Conservation (phyloP, 2,888 invertebrate species). For the Volucella inanis region DNA sequence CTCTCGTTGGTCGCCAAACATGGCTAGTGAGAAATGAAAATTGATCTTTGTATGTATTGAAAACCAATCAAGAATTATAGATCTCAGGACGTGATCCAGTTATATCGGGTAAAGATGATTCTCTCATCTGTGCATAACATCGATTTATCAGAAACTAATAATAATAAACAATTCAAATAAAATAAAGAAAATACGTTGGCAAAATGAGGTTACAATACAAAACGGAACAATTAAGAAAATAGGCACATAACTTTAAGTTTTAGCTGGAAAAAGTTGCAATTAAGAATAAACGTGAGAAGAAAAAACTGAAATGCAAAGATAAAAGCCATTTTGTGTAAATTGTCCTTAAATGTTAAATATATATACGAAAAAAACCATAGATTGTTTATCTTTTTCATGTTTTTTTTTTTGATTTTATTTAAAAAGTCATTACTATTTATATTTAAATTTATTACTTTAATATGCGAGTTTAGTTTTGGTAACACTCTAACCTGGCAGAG, state of each 20-base stretch:
- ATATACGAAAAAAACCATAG: constrained; percentile 29
- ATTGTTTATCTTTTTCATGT: too few species aligned
- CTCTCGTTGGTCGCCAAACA: constrained; percentile 35
- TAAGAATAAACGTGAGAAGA: background rate
- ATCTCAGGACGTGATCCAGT: constrained; percentile 27
- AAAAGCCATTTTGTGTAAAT: constrained; percentile 60
- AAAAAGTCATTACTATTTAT: too few species aligned
- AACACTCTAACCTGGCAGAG: too few species aligned
- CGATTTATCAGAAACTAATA: constrained; percentile 12
- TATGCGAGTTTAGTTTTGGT: too few species aligned
- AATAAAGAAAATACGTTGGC: background rate
- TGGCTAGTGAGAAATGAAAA: background rate
- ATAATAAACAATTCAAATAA: background rate
- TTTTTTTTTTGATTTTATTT: too few species aligned
- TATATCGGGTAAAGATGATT: background rate
- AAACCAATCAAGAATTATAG: constrained; percentile 20
- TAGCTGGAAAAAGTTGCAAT: constrained; percentile 20
- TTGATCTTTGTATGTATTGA: background rate
- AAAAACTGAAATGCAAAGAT: constrained; percentile 12
- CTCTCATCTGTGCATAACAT: constrained; percentile 12
- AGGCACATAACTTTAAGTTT: constrained; percentile 30
- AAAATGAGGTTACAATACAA: constrained; percentile 3
- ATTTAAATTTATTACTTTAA: too few species aligned
- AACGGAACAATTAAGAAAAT: constrained; percentile 4
- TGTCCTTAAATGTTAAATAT: constrained; percentile 61